Base-by-base conservation (phyloP, 2,797 vertebrate genomes). In the Sphenopsis melanotis region DNA sequence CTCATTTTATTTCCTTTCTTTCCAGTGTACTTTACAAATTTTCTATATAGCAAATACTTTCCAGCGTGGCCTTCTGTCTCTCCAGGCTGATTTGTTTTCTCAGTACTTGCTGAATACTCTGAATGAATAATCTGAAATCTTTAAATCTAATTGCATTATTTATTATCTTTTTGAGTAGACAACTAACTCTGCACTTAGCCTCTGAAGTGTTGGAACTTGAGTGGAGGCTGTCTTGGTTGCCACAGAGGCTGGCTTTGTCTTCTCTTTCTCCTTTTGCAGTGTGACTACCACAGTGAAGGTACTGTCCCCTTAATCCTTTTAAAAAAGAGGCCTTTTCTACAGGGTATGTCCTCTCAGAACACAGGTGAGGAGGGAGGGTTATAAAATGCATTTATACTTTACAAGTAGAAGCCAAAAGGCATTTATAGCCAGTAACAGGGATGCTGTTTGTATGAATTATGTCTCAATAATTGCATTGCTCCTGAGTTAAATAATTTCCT, bases 191-290 rank as follows among this genome's bases (percentile, higher is more conserved):
- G 14, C 30, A 19, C 21, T 30, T 16, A 70, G 8, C 3, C 18
- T 82, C 30, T 56, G 50, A 37, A 23, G 19, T 44, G 15, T 46
- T 34, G 42, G n/a, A 64, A 42, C 12, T 49, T 3, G 4, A n/a
- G 16, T 9, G 2, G 49, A 64, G 24, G 26, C 10, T 78, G 17
- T 63, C 30, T 79, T 63, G 29, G 3, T 21, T 74, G 49, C 11
- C 22, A 21, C 0, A 3, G 36, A 65, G 8, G 10, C 20, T 32
- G 37, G 3, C 9, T n/a, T 12, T 1, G 0, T 27, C 47, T 71
- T 63, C 34, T 36, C 56, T 83, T 66, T 83, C 68, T 29, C 19
- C 7, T 83, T 66, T 32, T 52, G 15, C 42, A 41, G 12, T 32
- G 41, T 60, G 65, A 26, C 9, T 22, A 42, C 20, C 19, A 49